These are phyloP conservation scores for Apostichopus californicus DNA, from an alignment of 35 echinoderm and acorn worm genomes.

Conservation along the genomic window DNA sequence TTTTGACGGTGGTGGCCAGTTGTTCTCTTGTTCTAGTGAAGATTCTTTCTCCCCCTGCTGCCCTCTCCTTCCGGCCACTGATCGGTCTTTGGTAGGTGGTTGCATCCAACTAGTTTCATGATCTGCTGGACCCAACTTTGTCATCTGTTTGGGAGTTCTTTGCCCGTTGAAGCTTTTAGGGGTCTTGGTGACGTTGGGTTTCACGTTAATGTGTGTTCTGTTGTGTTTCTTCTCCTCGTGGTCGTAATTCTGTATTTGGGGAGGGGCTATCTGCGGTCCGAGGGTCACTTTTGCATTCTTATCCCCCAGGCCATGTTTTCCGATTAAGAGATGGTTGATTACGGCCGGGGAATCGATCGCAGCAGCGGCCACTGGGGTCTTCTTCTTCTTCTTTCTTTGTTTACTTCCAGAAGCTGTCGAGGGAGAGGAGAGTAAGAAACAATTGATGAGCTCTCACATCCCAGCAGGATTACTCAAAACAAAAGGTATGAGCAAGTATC, in stretches of 20 bases:
- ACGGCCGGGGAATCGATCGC: slow-evolving; percentile 85
- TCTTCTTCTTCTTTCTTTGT: slow-evolving; percentile 52
- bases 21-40: background rate
- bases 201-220: slow-evolving; percentile 63
- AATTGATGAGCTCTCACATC: background rate
- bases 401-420: slow-evolving; percentile 52
- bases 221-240: slow-evolving; percentile 38
- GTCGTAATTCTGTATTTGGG: slow-evolving; percentile 56
- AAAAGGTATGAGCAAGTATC: too few species aligned
- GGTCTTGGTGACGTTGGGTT: slow-evolving; percentile 62
- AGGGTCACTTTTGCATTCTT: slow-evolving; percentile 84
- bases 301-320: slow-evolving; percentile 85
- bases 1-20: slow-evolving; percentile 12
- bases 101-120: slow-evolving; percentile 28
- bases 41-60: slow-evolving; percentile 18
- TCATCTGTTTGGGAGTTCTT: slow-evolving; percentile 15
- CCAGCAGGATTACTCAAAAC: too few species aligned
- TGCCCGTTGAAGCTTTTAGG: slow-evolving; percentile 40
- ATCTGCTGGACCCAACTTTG: background rate
- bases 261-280: slow-evolving; percentile 68
- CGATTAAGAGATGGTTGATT: slow-evolving; percentile 92
- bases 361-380: slow-evolving; percentile 50
- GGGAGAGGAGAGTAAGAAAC: background rate
- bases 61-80: background rate
- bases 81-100: slow-evolving; percentile 31